Base-by-base conservation (phyloP, 2,113 vertebrate genomes). In the Hassar affinis region DNA sequence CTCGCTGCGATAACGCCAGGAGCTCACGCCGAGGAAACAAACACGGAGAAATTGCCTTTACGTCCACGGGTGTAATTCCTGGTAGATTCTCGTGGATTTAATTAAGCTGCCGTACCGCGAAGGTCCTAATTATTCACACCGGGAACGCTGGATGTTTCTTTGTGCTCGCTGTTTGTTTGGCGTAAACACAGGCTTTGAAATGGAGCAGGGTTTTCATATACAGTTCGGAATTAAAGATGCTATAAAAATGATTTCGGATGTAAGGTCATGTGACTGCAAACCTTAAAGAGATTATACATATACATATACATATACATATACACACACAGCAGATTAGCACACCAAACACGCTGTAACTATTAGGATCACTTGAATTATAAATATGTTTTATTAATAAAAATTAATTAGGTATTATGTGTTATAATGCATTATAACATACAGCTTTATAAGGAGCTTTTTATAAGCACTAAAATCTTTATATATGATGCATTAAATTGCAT, bases 121-220 rank as follows among this genome's bases (percentile, higher is more conserved):
- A 42, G 8, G 68, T 83, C 51, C 20, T 78, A 87, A 85, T 87
- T 83, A 74, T 87, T 82, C 86, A 62, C 84, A n/a, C 64, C 79
- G 33, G 80, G 77, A 85, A 76, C 51, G 38, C 78, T 59, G 76
- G 66, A 57, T 76, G 38, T 59, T 74, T 84, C 72, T 78, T 33
- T 38, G 42, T 78, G 47, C 59, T 61, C 74, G 33, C 49, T 62
- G 86, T 69, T 78, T 83, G 68, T 59, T 76, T 33, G 56, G 51
- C 52, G 69, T 80, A 80, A 85, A 68, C 66, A 33, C 35, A 2
- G 27, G 42, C 14, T 52, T 78, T 33, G 30, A 25, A 30, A 74
- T 57, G 14, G 51, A 56, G 17, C 62, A 66, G n/a, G 75, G 38
- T 76, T 78, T 62, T 33, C 25, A 79, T 27, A 1, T 27, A 69